Evolutionary conservation across 1,140 invertebrate species (phyloP), one percentile per base, ranked within the genome.

Genomic region (Zaprionus capensis): DNA sequence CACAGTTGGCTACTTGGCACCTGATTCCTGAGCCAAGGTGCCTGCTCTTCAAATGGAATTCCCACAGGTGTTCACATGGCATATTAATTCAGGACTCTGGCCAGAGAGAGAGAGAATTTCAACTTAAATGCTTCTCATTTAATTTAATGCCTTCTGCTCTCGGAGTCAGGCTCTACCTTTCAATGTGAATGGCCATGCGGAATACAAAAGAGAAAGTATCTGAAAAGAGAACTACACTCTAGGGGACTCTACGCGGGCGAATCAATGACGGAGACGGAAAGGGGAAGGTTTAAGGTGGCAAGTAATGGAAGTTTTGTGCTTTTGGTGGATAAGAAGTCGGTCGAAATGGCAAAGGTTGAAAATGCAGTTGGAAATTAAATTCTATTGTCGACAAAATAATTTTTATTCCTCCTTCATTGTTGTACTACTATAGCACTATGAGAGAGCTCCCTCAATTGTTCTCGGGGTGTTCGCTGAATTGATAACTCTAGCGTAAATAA

Each of bases 381-480:
- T 51, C 46, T 51, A 51, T 51, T 51, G 46, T 51, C 46, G 46
- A 20, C 41, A 17, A 51, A 51, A 24, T 51, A 51, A 20, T 51
- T 51, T 51, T 51, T 51, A 51, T 51, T 12, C 17, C 17, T 14
- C 20, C 9, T 51, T 12, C 22, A 51, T 51, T 51, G 20, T 51
- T 51, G 46, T 22, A 5, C 20, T 24, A 12, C 20, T 51, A 12
- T 51, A 4, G 9, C 17, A 49, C 20, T n/a, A 41, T n/a, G 15
- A n/a, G 38, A 49, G 46, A 20, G 20, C 15, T 41, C 5, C 9
- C 20, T 49, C 46, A 51, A 51, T 51, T 22, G 46, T 24, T 51
- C 46, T 14, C 46, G 1, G 12, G 20, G 20, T 51, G 46, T 51
- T 51, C 11, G 46, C 46, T 51, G 46, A 24, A 51, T 51, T 51